These are phyloP conservation scores for Eupithecia centaureata DNA, from an alignment of 2,888 invertebrate species.

Conservation along the genomic window DNA sequence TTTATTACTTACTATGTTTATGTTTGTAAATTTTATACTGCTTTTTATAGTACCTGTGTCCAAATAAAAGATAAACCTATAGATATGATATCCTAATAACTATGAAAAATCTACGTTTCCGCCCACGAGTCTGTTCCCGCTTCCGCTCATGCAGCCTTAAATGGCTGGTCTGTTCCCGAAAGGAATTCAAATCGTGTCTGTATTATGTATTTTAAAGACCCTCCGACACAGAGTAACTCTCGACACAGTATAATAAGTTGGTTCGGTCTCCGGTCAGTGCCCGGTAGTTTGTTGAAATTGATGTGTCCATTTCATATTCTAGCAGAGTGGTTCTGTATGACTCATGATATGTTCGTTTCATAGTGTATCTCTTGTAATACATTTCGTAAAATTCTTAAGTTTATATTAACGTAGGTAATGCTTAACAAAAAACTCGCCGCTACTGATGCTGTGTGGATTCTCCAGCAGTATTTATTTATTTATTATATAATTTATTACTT, in stretches of 20 bases:
- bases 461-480: no score
- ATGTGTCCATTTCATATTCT: not conserved
- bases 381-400: not conserved
- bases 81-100: no score
- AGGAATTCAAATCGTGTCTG: not conserved
- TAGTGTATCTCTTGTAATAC: not conserved
- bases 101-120: no score
- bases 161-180: not conserved
- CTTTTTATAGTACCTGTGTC: no score
- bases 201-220: not conserved
- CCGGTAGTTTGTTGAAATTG: not conserved
- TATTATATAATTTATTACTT: not conserved
- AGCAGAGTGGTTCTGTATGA: not conserved
- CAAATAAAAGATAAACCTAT: no score
- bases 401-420: no score
- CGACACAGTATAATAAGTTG: not conserved
- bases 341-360: not conserved
- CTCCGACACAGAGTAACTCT: not conserved
- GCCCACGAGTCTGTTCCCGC: no score
- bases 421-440: not conserved
- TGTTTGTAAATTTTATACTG: no score
- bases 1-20: no score
- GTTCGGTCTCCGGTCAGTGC: not conserved
- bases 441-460: not conserved
- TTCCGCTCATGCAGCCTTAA: not conserved